Percentiles rank a stretch among this genome's conserved stretches.
These are phyloP conservation scores for Electrophaes corylata DNA, from an alignment of 2,888 invertebrate genomes.

Conservation along the genomic window DNA sequence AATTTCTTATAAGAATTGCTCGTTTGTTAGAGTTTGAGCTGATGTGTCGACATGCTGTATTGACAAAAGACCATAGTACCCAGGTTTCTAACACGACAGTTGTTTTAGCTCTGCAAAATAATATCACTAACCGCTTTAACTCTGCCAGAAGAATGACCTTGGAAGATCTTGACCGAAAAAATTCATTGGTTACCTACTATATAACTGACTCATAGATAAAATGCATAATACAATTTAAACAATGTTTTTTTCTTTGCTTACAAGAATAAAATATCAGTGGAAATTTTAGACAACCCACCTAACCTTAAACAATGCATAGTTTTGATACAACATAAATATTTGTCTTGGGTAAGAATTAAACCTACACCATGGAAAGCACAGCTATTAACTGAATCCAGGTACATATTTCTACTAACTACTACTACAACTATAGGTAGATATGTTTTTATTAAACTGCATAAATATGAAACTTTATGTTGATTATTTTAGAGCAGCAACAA, in stretches of 20 bases:
- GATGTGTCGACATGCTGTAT: slow-evolving; percentile 67
- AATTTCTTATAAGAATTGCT: slow-evolving; percentile 54
- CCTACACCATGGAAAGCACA: too few relatives aligned
- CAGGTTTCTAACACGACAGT: slow-evolving; percentile 32
- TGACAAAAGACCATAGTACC: slow-evolving; percentile 47
- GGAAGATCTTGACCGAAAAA: not conserved
- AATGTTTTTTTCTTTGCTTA: not conserved
- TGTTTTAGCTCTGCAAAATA: not conserved
- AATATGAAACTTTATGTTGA: too few relatives aligned
- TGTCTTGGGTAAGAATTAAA: too few relatives aligned
- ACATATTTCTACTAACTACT: too few relatives aligned
- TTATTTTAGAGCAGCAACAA: too few relatives aligned
- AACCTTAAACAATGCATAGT: too few relatives aligned
- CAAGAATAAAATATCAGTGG: too few relatives aligned
- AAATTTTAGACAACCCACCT: too few relatives aligned
- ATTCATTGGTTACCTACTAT: not conserved
- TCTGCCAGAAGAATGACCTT: not conserved
- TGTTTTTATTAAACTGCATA: too few relatives aligned
- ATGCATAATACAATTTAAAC: not conserved
- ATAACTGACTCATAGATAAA: not conserved
- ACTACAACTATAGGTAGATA: too few relatives aligned
- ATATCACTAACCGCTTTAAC: not conserved
- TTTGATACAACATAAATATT: not conserved
- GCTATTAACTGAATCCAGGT: too few relatives aligned
- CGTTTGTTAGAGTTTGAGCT: slow-evolving; percentile 66